Evolutionary conservation across 2,888 invertebrate genomes (phyloP).

Genomic region (Orgyia antiqua): DNA sequence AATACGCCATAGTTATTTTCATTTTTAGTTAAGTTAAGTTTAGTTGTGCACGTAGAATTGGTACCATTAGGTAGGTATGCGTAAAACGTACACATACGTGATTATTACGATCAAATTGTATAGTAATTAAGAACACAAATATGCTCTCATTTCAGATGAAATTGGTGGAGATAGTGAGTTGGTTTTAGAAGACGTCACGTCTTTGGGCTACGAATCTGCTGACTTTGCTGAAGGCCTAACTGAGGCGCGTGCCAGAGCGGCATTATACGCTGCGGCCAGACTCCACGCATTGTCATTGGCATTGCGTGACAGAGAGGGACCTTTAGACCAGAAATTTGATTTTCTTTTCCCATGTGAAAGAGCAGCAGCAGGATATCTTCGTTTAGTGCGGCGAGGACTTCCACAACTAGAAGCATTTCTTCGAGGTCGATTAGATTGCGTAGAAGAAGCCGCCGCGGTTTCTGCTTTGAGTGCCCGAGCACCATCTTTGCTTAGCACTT

Average conservation of each 20-base stretch:
- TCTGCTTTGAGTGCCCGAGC: slow-evolving; percentile 83
- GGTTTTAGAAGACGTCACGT: slow-evolving; percentile 85
- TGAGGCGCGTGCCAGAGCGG: slow-evolving; percentile 80
- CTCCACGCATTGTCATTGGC: slow-evolving; percentile 85
- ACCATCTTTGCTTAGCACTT: slow-evolving; percentile 83
- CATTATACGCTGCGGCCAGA: slow-evolving; percentile 83
- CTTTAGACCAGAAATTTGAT: slow-evolving; percentile 66
- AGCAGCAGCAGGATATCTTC: slow-evolving; percentile 88
- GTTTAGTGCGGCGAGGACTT: slow-evolving; percentile 85
- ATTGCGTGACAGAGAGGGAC: slow-evolving; percentile 64
- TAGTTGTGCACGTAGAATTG: too few species aligned
- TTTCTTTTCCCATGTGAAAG: slow-evolving; percentile 88
- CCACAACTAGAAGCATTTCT: slow-evolving; percentile 87
- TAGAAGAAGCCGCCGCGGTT: slow-evolving; percentile 79
- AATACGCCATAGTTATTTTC: too few species aligned
- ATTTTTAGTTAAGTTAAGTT: too few species aligned
- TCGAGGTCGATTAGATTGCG: slow-evolving; percentile 81
- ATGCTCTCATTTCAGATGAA: slow-evolving; percentile 56
- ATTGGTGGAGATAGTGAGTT: slow-evolving; percentile 79
- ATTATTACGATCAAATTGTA: too few species aligned
- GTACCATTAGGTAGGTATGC: too few species aligned
- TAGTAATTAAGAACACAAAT: too few species aligned
- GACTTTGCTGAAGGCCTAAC: slow-evolving; percentile 84
- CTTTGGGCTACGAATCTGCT: slow-evolving; percentile 80
- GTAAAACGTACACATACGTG: too few species aligned